phyloP scores from a whole-genome alignment of 1,140 invertebrate species.

The Pseudomyrmex pallidus region DNA sequence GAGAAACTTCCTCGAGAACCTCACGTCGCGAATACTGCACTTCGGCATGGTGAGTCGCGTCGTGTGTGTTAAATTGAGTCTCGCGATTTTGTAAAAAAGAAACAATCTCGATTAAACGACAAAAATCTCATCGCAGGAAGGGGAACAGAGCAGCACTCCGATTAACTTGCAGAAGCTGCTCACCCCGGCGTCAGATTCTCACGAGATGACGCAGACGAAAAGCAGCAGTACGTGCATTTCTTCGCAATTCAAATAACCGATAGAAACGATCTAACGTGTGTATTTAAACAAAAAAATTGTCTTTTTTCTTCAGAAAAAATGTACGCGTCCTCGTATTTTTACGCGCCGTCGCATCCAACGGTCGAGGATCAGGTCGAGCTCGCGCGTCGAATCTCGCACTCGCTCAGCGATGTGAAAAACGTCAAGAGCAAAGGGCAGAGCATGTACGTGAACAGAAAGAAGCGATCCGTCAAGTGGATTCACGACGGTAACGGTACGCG shows the following conservation, averaged over 20 bases:
- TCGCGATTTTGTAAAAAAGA: neutral
- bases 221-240: slow-evolving; percentile 87
- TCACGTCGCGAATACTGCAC: slow-evolving; percentile 92
- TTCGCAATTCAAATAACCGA: too few species aligned
- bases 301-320: slow-evolving; percentile 90
- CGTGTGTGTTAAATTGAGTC: neutral
- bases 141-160: slow-evolving; percentile 83
- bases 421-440: slow-evolving; percentile 95
- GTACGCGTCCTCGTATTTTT: slow-evolving; percentile 97
- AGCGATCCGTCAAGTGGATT: slow-evolving; percentile 96
- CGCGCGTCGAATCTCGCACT: slow-evolving; percentile 95
- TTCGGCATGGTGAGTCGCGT: slow-evolving; percentile 88
- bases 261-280: too few species aligned
- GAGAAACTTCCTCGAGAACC: slow-evolving; percentile 91
- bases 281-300: too few species aligned
- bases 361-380: slow-evolving; percentile 97
- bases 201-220: slow-evolving; percentile 89
- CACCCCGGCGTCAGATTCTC: slow-evolving; percentile 91
- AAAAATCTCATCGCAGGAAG: slow-evolving; percentile 79
- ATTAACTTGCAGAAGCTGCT: slow-evolving; percentile 94
- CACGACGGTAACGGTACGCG: slow-evolving; percentile 92
- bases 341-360: slow-evolving; percentile 95
- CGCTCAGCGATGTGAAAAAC: slow-evolving; percentile 96
- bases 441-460: slow-evolving; percentile 98
- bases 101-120: neutral